Percentiles rank a stretch among this genome's conserved stretches.
These are phyloP conservation scores for Panurus biarmicus DNA, from an alignment of 2,113 vertebrate genomes.

Conservation along the genomic window DNA sequence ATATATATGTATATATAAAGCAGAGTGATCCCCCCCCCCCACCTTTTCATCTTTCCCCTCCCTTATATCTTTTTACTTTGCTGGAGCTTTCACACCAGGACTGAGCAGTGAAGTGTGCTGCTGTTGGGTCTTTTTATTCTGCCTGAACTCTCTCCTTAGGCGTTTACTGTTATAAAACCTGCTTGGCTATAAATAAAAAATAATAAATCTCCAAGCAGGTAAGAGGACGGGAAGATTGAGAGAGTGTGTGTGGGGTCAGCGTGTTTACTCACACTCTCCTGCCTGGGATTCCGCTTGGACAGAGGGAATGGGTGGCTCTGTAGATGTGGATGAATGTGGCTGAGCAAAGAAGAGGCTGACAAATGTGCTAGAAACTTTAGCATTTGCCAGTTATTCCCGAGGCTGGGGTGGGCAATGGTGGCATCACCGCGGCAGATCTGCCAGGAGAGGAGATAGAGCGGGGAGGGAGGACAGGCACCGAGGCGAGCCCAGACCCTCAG, in stretches of 20 bases:
- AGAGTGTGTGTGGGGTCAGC: conserved; percentile 32
- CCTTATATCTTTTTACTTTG: conserved; percentile 57
- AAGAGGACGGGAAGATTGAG: conserved; percentile 48
- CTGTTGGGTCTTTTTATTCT: conserved; percentile 37
- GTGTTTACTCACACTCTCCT: conserved; percentile 33
- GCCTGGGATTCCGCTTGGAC: conserved; percentile 57
- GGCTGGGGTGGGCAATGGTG: conserved; percentile 33
- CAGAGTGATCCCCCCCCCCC: not conserved
- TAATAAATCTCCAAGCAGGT: conserved; percentile 19
- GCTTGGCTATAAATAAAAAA: conserved; percentile 6
- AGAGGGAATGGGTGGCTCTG: conserved; percentile 54
- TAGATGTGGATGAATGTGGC: conserved; percentile 6
- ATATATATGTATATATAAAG: not conserved
- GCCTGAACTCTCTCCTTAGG: conserved; percentile 1
- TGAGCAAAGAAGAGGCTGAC: conserved; percentile 25
- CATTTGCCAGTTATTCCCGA: conserved; percentile 45
- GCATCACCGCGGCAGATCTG: conserved; percentile 5
- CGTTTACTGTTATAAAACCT: conserved; percentile 22
- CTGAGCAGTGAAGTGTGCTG: conserved; percentile 48
- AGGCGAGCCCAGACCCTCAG: conserved; percentile 10
- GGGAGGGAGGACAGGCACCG: conserved; percentile 27
- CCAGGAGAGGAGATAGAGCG: conserved; percentile 36
- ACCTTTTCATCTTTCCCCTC: not conserved
- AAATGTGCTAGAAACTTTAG: conserved; percentile 60
- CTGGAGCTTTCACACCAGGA: conserved; percentile 42